phyloP scores from a whole-genome alignment of 2,113 vertebrate species.

The Pungitius pungitius region DNA sequence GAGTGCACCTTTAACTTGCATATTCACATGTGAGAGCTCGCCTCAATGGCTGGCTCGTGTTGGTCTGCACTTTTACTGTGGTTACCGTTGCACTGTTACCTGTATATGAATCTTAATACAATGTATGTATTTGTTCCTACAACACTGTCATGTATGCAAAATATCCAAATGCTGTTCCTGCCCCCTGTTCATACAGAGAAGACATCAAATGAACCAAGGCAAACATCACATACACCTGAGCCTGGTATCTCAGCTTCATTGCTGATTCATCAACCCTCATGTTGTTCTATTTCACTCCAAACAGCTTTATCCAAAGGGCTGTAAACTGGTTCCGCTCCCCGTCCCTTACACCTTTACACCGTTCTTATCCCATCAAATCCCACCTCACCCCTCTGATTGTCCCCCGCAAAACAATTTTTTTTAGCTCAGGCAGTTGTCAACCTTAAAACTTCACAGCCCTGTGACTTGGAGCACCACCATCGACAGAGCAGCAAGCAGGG shows the following conservation, averaged over 20 bases:
- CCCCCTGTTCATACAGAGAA: not conserved
- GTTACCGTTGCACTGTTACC: not conserved
- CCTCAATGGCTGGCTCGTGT: not conserved
- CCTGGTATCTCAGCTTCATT: not conserved
- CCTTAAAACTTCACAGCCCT: constrained; percentile 39
- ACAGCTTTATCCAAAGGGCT: constrained; percentile 19
- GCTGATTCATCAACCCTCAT: not conserved
- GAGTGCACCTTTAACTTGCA: not conserved
- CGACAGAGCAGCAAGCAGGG: constrained; percentile 13
- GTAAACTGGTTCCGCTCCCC: constrained; percentile 4
- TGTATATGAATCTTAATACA: no score
- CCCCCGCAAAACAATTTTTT: constrained; percentile 44
- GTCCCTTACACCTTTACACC: constrained; percentile 6
- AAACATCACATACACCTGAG: constrained; percentile 2
- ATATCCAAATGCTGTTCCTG: not conserved
- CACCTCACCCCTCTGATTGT: constrained; percentile 50
- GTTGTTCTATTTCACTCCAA: constrained; percentile 7
- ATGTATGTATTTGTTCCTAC: not conserved
- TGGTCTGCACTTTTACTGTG: not conserved
- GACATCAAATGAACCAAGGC: not conserved
- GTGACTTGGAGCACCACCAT: constrained; percentile 23
- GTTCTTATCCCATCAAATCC: constrained; percentile 24
- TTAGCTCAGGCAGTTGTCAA: constrained; percentile 54
- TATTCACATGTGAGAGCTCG: not conserved
- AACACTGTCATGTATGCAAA: not conserved